phyloP scores from a whole-genome alignment of 2,888 invertebrate genomes.

The Ganaspis brasiliensis region DNA sequence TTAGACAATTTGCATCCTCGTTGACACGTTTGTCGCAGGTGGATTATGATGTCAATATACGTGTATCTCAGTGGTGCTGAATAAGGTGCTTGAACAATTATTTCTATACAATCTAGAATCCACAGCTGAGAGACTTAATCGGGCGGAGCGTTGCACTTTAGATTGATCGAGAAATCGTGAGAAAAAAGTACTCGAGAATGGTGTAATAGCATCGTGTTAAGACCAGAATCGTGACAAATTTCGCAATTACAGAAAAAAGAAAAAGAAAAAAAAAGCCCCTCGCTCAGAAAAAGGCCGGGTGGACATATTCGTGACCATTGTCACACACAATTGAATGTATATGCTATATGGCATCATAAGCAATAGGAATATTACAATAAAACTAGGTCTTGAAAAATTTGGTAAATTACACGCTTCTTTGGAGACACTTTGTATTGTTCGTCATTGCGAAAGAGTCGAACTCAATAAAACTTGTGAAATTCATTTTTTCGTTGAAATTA shows the following conservation, averaged over 20 bases:
- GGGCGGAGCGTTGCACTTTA: slow-evolving; percentile 39
- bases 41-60: slow-evolving; percentile 16
- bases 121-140: neutral
- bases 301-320: slow-evolving; percentile 40
- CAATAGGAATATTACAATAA: slow-evolving; percentile 19
- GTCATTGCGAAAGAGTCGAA: slow-evolving; percentile 14
- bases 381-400: slow-evolving; percentile 6
- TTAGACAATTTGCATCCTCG: slow-evolving; percentile 23
- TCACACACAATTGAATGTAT: slow-evolving; percentile 10
- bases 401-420: slow-evolving; percentile 24
- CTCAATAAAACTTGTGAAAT: neutral
- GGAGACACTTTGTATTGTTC: slow-evolving; percentile 22
- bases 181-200: slow-evolving; percentile 36
- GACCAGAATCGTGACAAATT: slow-evolving; percentile 38
- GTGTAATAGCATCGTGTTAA: slow-evolving; percentile 33
- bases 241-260: slow-evolving; percentile 21
- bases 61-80: neutral
- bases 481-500: no score
- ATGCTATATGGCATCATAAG: no score
- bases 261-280: slow-evolving; percentile 13
- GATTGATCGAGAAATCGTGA: slow-evolving; percentile 40
- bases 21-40: slow-evolving; percentile 40
- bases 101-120: slow-evolving; percentile 14
- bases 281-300: neutral
- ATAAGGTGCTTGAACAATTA: neutral